Evolutionary conservation across 2,888 invertebrate species (phyloP).

Genomic region (Pseudoips prasinana): DNA sequence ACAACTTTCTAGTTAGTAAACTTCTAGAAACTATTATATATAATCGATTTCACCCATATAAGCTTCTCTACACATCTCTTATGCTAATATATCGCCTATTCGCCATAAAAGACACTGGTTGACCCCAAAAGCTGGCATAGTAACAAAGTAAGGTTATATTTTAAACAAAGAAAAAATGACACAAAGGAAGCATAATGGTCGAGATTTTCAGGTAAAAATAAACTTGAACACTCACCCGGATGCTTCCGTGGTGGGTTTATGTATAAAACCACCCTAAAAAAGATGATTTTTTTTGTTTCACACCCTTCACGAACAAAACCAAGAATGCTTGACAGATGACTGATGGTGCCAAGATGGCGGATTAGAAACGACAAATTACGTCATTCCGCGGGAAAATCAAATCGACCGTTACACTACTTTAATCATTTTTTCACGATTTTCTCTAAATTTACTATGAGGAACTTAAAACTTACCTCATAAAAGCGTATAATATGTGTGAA

Average conservation of each 20-base stretch:
- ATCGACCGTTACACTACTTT: constrained; percentile 51
- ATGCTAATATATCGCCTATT: constrained; percentile 51
- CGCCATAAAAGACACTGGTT: constrained; percentile 61
- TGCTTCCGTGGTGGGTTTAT: constrained; percentile 70
- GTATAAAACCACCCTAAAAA: constrained; percentile 56
- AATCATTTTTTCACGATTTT: constrained; percentile 4
- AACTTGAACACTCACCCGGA: constrained; percentile 68
- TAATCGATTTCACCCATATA: constrained; percentile 25
- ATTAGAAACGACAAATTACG: constrained; percentile 54
- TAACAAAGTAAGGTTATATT: constrained; percentile 47
- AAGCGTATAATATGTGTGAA: constrained; percentile 43
- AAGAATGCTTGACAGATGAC: constrained; percentile 64
- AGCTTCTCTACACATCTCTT: constrained; percentile 23
- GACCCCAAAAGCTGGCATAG: constrained; percentile 61
- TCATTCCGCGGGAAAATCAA: constrained; percentile 72
- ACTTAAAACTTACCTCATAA: constrained; percentile 66
- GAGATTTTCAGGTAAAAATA: constrained; percentile 20
- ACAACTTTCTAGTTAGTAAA: constrained; percentile 20
- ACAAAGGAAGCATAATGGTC: constrained; percentile 31
- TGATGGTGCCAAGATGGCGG: constrained; percentile 68
- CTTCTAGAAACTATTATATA: constrained; percentile 7
- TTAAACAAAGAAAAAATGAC: constrained; percentile 35
- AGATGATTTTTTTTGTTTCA: constrained; percentile 50
- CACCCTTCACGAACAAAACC: constrained; percentile 57
- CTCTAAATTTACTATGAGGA: constrained; percentile 7